Percentiles rank a stretch among this genome's conserved stretches.
phyloP scores from a whole-genome alignment of 2,888 invertebrate genomes.

The Oscheius sp. region DNA sequence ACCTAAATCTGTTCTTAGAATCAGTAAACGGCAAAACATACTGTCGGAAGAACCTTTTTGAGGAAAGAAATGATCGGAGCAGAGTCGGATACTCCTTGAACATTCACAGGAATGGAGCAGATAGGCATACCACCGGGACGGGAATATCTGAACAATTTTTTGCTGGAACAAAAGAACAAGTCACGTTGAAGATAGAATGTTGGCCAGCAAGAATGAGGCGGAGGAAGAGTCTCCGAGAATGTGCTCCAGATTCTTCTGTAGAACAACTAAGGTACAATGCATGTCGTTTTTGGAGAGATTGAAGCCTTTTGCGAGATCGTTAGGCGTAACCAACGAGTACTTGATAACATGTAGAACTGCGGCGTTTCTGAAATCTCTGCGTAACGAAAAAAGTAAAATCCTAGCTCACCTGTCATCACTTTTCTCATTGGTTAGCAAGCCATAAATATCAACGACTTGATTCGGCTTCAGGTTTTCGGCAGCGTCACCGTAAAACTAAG shows the following conservation, averaged over 20 bases:
- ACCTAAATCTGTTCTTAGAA: constrained; percentile 9
- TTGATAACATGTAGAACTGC: constrained; percentile 15
- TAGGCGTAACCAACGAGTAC: not conserved
- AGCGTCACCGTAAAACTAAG: constrained; percentile 29
- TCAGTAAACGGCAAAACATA: not conserved
- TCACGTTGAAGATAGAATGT: constrained; percentile 28
- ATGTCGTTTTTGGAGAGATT: constrained; percentile 8
- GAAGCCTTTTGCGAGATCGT: constrained; percentile 4
- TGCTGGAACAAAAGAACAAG: too few species aligned
- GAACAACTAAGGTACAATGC: not conserved
- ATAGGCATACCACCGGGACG: constrained; percentile 34
- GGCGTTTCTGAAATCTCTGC: not conserved
- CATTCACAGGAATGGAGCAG: constrained; percentile 31
- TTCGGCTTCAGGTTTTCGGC: constrained; percentile 26
- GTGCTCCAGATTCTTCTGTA: constrained; percentile 12
- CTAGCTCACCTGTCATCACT: not conserved
- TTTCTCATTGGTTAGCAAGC: constrained; percentile 5
- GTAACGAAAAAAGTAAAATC: not conserved
- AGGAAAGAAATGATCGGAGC: constrained; percentile 10
- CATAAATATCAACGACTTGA: constrained; percentile 24
- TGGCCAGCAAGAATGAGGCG: constrained; percentile 22
- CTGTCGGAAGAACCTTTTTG: constrained; percentile 13
- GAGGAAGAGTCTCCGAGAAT: constrained; percentile 25
- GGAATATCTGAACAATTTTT: constrained; percentile 20
- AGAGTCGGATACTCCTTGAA: constrained; percentile 23